Base-by-base conservation (phyloP, 1,140 invertebrate genomes). In the Riptortus pedestris region DNA sequence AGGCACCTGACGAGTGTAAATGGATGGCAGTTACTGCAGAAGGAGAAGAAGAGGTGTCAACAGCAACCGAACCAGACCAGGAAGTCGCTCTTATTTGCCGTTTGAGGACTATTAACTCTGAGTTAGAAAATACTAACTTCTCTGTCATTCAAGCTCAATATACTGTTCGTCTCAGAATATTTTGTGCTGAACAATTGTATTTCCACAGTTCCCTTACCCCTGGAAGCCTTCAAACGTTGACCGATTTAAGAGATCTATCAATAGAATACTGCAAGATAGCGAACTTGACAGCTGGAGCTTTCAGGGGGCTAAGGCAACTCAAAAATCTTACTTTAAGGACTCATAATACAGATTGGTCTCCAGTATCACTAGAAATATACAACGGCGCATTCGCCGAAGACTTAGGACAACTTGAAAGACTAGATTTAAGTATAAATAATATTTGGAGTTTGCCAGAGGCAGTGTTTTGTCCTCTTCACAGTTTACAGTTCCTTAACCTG, bases 201-300 rank as follows among this genome's bases (percentile, higher is more conserved):
- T 90, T 89, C 72, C 88, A 91, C 77, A 90, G 89, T 75, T 88
- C 87, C n/a, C 77, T 92, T 61, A 84, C 83, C 71, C 82, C 88
- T 20, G 88, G 86, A 63, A 91, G 88, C 74, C 92, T 94, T 72
- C 79, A 86, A 57, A 86, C 88, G 65, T 76, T 94, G 60, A 79
- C 87, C 31, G 89, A 93, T 73, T 76, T 95, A 48, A 81, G 83
- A 48, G 86, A 91, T 67, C 80, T 95, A 4, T 85, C 86, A 12
- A 89, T 96, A 62, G 90, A 94, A 72, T 90, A 87, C 68, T 96
- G 92, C 76, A 92, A 92, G 76, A 87, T 96, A 64, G 85, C 86
- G 31, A 90, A 91, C 72, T 78, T 96, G 22, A 89, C 90, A 2
- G 85, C 88, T 59, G 88, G 87, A 16, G 87, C 89, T 0, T 91